Evolutionary conservation across 2,888 invertebrate genomes (phyloP), one percentile per base, ranked within the genome.

Genomic region (Teinopalpus imperialis): DNA sequence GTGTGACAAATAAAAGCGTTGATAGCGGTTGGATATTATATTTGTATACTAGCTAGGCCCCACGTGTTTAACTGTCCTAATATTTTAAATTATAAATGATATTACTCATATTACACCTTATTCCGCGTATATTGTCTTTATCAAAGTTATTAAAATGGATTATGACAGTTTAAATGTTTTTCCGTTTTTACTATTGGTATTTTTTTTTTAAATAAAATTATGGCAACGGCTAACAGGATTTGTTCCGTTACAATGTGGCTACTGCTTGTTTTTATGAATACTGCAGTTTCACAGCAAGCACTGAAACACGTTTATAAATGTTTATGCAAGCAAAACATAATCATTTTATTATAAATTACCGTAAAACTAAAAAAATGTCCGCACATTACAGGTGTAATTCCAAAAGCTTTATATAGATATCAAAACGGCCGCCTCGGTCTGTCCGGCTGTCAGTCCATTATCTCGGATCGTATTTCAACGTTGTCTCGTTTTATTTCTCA

Each of bases 391-490:
- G 34, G 34, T 34, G 40, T 32, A 34, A 21, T 46, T 34, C 20
- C 21, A 27, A 40, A 40, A 39, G 37, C 20, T 39, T 8, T 32
- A 44, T 44, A 31, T 18, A 45, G 39, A 45, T 39, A 34, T 46
- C 34, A 40, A 21, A 39, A 39, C 29, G 31, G 9, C 41, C 29
- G 26, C 34, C 23, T 13, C 52, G 45, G 46, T 44, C 48, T 41
- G 30, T 26, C 42, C 52, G 58, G 57, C 70, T 68, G 76, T 73
- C 77, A 66, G 27, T 26, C 49, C 51, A 59, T 61, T 77, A 78
- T 78, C 75, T 69, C 51, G 21, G 47, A 56, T 63, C 69, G 70
- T 75, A 72, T 69, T 66, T 78, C 72, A 73, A 67, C 57, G 68
- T 67, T 66, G 60, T 54, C 54, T 53, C 57, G 53, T 65, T 72